These are phyloP conservation scores for Helicoverpa zea DNA, from an alignment of 1,140 invertebrate species.

Conservation along the genomic window DNA sequence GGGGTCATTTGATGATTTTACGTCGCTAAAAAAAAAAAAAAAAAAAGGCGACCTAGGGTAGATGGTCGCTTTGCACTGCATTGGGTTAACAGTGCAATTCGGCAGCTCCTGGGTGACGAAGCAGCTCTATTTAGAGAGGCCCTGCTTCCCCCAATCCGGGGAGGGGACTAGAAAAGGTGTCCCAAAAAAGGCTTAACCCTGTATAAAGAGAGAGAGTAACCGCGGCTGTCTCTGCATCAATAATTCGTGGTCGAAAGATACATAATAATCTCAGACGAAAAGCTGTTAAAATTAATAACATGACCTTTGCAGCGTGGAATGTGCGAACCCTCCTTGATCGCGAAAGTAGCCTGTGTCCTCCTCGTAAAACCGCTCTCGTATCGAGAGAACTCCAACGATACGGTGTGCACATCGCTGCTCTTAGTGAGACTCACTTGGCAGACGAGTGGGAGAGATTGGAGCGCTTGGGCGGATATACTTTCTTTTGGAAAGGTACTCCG, in stretches of 20 bases:
- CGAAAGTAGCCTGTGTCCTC: slow-evolving; percentile 55
- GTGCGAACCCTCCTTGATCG: slow-evolving; percentile 58
- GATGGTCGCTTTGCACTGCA: no score
- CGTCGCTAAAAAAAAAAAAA: no score
- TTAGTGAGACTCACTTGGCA: slow-evolving; percentile 50
- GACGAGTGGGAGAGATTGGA: slow-evolving; percentile 52
- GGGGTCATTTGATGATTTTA: no score
- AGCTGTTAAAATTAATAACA: background rate
- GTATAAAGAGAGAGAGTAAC: background rate
- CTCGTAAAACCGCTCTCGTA: slow-evolving; percentile 31
- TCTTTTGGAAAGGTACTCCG: no score
- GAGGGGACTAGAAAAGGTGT: background rate
- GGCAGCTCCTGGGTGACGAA: no score
- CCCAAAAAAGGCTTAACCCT: background rate
- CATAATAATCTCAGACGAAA: background rate
- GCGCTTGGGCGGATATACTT: background rate
- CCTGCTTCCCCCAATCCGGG: no score
- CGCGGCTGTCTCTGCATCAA: slow-evolving; percentile 8
- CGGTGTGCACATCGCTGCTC: slow-evolving; percentile 54
- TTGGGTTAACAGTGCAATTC: no score
- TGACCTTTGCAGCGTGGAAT: background rate
- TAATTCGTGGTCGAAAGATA: background rate
- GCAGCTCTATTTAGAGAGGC: no score
- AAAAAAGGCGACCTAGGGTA: no score
- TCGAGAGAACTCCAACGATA: slow-evolving; percentile 52